Conservation (phyloP, 2,888 invertebrate genomes). For the Atrina japonica region DNA sequence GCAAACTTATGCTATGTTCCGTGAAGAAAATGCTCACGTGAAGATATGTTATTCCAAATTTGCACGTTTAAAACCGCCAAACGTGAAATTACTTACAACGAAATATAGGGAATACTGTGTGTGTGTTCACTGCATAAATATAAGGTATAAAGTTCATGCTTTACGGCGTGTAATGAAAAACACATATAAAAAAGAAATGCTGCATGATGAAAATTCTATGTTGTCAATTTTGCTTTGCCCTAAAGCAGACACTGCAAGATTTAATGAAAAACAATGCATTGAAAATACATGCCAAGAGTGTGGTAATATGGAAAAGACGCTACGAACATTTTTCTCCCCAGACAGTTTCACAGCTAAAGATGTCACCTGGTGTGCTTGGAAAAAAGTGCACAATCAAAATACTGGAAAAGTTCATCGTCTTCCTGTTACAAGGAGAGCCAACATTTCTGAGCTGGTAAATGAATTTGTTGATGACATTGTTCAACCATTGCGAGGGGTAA, state of each 20-base stretch:
- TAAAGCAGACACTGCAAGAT: conserved; percentile 39
- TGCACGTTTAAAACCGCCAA: conserved; percentile 38
- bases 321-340: too few species aligned
- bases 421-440: conserved; percentile 45
- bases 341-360: too few species aligned
- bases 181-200: too few species aligned
- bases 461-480: conserved; percentile 36
- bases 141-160: conserved; percentile 46
- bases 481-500: too few species aligned
- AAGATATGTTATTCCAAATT: conserved; percentile 41
- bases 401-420: conserved; percentile 41
- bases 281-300: conserved; percentile 38
- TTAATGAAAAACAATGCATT: conserved; percentile 36
- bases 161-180: conserved; percentile 38
- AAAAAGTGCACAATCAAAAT: too few species aligned
- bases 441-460: too few species aligned
- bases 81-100: conserved; percentile 36
- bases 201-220: conserved; percentile 38
- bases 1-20: conserved; percentile 38
- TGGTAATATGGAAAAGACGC: too few species aligned
- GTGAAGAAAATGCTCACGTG: conserved; percentile 26
- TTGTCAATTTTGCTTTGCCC: conserved; percentile 38
- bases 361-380: too few species aligned
- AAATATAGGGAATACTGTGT: conserved; percentile 47
- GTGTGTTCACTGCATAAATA: conserved; percentile 50